A percentile compares a stretch with the other conserved stretches of the same genome.
Evolutionary conservation across 2,797 vertebrate species (phyloP).

Genomic region (Gymnothorax javanicus): DNA sequence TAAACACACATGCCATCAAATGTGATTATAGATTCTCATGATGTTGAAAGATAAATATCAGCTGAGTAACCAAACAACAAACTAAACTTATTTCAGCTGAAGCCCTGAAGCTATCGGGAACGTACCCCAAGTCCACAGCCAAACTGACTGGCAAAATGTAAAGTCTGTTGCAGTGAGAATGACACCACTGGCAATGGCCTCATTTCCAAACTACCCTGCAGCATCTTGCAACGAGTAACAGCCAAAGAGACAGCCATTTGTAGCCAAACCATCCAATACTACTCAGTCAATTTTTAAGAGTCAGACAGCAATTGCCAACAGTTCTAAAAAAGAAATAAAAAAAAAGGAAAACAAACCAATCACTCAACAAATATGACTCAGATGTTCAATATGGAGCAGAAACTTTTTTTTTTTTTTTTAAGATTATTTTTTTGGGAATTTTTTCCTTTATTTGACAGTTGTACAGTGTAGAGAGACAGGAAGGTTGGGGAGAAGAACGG

Average conservation of each 20-base stretch:
- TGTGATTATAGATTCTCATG: too few relatives aligned
- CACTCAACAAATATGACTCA: not conserved
- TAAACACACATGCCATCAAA: too few relatives aligned
- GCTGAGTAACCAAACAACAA: not conserved
- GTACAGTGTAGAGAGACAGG: too few relatives aligned
- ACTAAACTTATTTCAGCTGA: not conserved
- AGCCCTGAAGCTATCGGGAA: not conserved
- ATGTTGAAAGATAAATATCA: not conserved
- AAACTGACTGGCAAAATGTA: not conserved
- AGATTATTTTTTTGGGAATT: too few relatives aligned
- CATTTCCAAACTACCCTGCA: not conserved
- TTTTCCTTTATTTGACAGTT: too few relatives aligned
- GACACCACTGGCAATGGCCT: not conserved
- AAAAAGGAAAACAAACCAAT: not conserved
- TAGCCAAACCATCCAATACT: not conserved
- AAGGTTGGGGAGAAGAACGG: too few relatives aligned
- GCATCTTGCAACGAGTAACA: not conserved
- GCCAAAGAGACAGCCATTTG: not conserved
- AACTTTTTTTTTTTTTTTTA: not conserved
- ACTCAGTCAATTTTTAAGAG: not conserved
- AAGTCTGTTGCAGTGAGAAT: not conserved
- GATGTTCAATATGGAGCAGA: slow-evolving; percentile 1
- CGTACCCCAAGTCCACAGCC: not conserved
- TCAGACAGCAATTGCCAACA: not conserved
- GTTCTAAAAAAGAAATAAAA: not conserved